Percentiles rank a stretch among this genome's conserved stretches.
These are phyloP conservation scores for Ammodytes marinus DNA, from an alignment of 2,113 vertebrate species.

Conservation along the genomic window DNA sequence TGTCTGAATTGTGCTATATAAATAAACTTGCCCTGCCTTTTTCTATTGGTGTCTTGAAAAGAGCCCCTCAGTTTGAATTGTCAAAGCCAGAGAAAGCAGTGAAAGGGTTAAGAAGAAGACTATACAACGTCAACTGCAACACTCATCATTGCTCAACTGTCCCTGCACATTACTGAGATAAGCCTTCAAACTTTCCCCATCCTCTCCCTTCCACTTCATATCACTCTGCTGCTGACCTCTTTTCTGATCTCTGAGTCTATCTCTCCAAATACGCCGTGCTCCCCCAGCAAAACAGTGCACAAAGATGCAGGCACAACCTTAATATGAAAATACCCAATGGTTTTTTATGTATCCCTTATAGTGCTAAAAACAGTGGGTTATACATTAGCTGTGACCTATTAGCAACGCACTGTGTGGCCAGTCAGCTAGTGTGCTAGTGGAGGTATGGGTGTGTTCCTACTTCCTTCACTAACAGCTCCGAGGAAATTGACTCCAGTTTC, in stretches of 20 bases:
- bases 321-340: neutral
- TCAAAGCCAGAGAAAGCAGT: constrained; percentile 13
- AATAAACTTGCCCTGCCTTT: neutral
- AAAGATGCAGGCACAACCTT: neutral
- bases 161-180: constrained; percentile 74
- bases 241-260: constrained; percentile 42
- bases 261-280: constrained; percentile 7
- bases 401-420: neutral
- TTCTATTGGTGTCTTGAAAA: neutral
- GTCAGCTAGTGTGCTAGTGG: constrained; percentile 6
- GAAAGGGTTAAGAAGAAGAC: constrained; percentile 69
- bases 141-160: constrained; percentile 76
- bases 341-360: neutral
- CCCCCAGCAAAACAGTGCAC: constrained; percentile 16
- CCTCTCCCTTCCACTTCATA: constrained; percentile 62
- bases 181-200: constrained; percentile 70
- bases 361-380: constrained; percentile 5
- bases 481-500: neutral
- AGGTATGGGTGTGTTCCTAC: constrained; percentile 22
- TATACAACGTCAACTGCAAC: constrained; percentile 50
- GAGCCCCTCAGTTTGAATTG: neutral
- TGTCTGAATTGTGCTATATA: no score
- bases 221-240: constrained; percentile 67
- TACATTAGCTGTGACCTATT: neutral
- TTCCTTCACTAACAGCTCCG: neutral